Conservation (phyloP, 1,140 invertebrate species). For the Acromyrmex echinatior region DNA sequence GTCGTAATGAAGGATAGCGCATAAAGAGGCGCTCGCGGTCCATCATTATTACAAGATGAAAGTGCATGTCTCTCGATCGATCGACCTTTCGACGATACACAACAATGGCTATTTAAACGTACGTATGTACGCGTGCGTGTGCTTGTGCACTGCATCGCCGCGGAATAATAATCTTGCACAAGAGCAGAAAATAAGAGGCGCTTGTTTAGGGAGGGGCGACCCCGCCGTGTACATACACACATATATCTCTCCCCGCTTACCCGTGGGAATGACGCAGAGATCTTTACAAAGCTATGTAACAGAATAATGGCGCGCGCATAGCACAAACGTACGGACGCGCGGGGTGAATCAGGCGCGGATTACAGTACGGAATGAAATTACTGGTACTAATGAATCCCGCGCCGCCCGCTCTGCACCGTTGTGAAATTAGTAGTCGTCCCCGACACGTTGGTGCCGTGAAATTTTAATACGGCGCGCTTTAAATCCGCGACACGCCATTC, state of each 20-base stretch:
- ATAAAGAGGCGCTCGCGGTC: conserved; percentile 31
- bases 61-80: conserved; percentile 63
- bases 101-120: conserved; percentile 63
- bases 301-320: conserved; percentile 58
- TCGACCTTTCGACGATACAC: conserved; percentile 61
- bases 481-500: conserved; percentile 45
- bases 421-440: conserved; percentile 61
- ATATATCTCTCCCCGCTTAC: not conserved
- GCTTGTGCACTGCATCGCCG: conserved; percentile 42
- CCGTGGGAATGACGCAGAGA: conserved; percentile 60
- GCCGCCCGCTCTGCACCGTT: conserved; percentile 38
- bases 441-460: conserved; percentile 56
- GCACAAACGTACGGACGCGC: conserved; percentile 56
- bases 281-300: conserved; percentile 63
- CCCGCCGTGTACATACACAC: conserved; percentile 2
- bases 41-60: conserved; percentile 62
- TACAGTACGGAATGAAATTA: conserved; percentile 65
- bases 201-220: conserved; percentile 59
- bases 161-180: conserved; percentile 68
- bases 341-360: conserved; percentile 62
- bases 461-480: conserved; percentile 62
- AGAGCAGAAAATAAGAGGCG: conserved; percentile 62
- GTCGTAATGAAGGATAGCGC: conserved; percentile 32
- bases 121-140: conserved; percentile 17
- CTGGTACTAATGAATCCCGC: conserved; percentile 64